These are phyloP conservation scores for Parauchenoglanis ngamensis DNA, from an alignment of 2,797 vertebrate genomes.

Conservation along the genomic window DNA sequence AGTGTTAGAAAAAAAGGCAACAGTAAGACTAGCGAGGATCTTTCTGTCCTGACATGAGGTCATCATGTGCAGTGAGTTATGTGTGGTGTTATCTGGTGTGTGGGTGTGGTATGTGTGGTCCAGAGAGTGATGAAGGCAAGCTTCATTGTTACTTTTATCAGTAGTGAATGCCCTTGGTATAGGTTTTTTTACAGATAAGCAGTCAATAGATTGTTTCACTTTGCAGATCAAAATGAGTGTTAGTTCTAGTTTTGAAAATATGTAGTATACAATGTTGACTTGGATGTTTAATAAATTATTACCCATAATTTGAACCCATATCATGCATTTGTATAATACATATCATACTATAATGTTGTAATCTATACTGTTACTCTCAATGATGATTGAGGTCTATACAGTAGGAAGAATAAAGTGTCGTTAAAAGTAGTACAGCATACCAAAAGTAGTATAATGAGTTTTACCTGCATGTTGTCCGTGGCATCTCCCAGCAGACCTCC, in stretches of 20 bases:
- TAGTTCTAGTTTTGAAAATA: not conserved
- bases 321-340: not conserved
- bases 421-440: not conserved
- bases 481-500: constrained; percentile 96
- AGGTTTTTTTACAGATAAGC: not conserved
- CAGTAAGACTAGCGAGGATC: not conserved
- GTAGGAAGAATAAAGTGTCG: not conserved
- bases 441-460: not conserved
- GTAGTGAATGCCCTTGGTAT: not conserved
- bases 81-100: constrained; percentile 11
- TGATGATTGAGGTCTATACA: not conserved
- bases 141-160: not conserved
- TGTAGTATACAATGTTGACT: not conserved
- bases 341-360: not conserved
- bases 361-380: not conserved
- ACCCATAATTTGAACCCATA: not conserved
- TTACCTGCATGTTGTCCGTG: constrained; percentile 98
- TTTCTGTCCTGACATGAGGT: constrained; percentile 14
- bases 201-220: not conserved
- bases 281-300: not conserved
- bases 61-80: not conserved
- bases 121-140: not conserved
- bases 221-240: too few species aligned
- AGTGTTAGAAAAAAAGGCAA: not conserved
- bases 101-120: not conserved